phyloP scores from a whole-genome alignment of 2,797 vertebrate genomes.

The Morus bassanus region DNA sequence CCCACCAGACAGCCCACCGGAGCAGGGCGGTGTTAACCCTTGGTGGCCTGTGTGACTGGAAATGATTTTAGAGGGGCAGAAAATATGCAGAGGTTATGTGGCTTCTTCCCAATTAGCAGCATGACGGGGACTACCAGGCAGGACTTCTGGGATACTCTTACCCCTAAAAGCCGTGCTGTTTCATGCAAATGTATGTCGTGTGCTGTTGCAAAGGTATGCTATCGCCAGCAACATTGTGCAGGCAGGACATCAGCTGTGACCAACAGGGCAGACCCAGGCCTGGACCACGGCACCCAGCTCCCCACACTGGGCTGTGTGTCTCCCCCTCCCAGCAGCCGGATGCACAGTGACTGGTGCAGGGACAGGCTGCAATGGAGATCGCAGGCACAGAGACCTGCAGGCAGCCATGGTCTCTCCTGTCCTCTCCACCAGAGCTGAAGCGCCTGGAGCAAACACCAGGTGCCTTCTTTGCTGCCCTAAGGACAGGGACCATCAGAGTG shows the following conservation, averaged over 20 bases:
- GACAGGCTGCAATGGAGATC: neutral
- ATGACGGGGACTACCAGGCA: neutral
- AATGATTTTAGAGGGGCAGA: neutral
- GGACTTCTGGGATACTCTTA: neutral
- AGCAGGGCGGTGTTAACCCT: neutral
- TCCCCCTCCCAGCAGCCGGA: neutral
- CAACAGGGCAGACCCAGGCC: neutral
- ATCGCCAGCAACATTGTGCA: too few species aligned
- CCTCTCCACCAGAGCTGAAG: neutral
- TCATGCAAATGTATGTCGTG: accelerated
- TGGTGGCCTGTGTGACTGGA: neutral
- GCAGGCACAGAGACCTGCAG: neutral
- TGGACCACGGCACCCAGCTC: accelerated
- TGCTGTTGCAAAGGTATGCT: neutral
- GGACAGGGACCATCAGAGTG: neutral
- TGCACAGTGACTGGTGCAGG: neutral
- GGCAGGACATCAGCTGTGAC: neutral
- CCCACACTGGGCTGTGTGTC: neutral
- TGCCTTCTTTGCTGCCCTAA: neutral
- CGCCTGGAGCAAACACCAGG: accelerated
- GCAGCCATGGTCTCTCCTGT: neutral
- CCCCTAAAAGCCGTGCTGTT: accelerated
- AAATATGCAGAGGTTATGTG: accelerated
- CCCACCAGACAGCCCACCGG: neutral
- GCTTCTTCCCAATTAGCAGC: neutral